Conservation (phyloP, 1,140 invertebrate genomes). For the Ridgeia piscesae region DNA sequence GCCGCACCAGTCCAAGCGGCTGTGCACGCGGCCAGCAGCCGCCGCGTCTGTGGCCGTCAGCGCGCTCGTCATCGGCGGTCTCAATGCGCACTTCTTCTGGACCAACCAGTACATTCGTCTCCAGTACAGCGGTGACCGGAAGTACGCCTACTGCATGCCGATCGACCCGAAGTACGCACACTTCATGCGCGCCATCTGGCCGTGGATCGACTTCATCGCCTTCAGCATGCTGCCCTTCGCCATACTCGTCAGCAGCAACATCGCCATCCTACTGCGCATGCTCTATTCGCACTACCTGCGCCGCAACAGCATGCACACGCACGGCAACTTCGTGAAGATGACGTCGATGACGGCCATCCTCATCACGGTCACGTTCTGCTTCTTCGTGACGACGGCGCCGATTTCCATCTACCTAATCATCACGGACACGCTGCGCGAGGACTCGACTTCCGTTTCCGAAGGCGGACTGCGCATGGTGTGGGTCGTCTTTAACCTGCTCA, state of each 20-base stretch:
- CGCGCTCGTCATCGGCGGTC: not conserved
- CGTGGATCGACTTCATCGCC: conserved; percentile 10
- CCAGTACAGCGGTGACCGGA: too few species aligned
- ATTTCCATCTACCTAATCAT: conserved; percentile 39
- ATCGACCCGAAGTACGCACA: not conserved
- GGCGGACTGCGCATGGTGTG: conserved; percentile 57
- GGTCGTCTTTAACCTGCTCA: conserved; percentile 65
- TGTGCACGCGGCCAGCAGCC: not conserved
- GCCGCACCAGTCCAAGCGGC: conserved; percentile 23
- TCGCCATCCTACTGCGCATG: conserved; percentile 11
- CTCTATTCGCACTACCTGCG: not conserved
- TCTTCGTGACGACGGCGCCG: conserved; percentile 41
- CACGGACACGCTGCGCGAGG: not conserved
- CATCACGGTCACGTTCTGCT: conserved; percentile 37
- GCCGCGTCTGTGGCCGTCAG: not conserved
- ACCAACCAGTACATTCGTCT: not conserved
- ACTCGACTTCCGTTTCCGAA: conserved; percentile 23
- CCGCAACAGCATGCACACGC: not conserved
- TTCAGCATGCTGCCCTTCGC: conserved; percentile 21
- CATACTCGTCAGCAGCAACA: conserved; percentile 26
- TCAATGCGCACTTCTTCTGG: conserved; percentile 9
- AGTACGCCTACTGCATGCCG: not conserved
- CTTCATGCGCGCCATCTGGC: not conserved
- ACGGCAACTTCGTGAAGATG: not conserved
- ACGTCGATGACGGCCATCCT: conserved; percentile 14